Evolutionary conservation across 1,140 invertebrate genomes (phyloP), one percentile per base, ranked within the genome.

Genomic region (Cepaea nemoralis): DNA sequence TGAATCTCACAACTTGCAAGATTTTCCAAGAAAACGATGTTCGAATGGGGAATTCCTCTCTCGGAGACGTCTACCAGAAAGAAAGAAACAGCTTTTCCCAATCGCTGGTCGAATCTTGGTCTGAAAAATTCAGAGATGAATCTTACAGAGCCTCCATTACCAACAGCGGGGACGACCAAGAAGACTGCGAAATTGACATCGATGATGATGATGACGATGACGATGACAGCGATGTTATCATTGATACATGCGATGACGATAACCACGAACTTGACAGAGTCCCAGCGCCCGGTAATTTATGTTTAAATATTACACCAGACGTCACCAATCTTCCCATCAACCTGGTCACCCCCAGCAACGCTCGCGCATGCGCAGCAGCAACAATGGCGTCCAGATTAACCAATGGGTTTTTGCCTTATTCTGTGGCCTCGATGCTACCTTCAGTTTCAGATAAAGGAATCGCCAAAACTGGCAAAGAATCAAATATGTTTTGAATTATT

Each of bases 171-270:
- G 27, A 19, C 6, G 19, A 24, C 27, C 31, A 22, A 31, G 74
- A 77, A 31, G 80, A 83, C 70, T 69, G 33, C 37, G 84, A 85
- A 16, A 40, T 83, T 2, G 84, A 83, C 55, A 67, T 55, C 24
- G 81, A 83, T 22, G 78, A 83, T 31, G 79, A 81, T 0, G 73
- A 80, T 55, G 79, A 69, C 12, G 70, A 76, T 27, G 48, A 80
- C 12, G 45, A 79, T 0, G 50, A 63, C 66, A 27, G 31, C 33
- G 39, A 63, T 0, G 16, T 59, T 22, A 42, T 22, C 19, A 59
- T 50, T 0, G 76, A 78, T 6, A 55, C 22, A 59, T 31, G 27
- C 10, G 31, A 12, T 10, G 31, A 59, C 48, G 35, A 66, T 50
- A 50, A n/a, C 31, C 19, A 37, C 6, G 35, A 22, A 1, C 22